A percentile compares a stretch with the other conserved stretches of the same genome.
Conservation (phyloP, 1,140 invertebrate genomes). For the Eumeta japonica region DNA sequence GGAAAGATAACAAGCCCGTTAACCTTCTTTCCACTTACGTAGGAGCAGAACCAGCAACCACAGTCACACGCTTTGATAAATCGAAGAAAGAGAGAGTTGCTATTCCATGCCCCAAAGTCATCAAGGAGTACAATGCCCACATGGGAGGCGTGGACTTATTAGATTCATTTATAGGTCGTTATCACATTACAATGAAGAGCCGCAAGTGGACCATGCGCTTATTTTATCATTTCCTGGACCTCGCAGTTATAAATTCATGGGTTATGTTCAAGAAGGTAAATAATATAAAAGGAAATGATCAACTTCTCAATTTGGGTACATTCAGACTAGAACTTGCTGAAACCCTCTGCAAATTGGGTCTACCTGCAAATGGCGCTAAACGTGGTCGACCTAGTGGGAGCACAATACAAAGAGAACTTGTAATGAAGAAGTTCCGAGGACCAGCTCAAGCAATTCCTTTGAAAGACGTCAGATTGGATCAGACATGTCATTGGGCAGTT, state of each 20-base stretch:
- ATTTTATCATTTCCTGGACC: slow-evolving; percentile 31
- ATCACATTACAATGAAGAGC: slow-evolving; percentile 39
- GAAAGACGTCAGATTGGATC: slow-evolving; percentile 26
- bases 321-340: slow-evolving; percentile 27
- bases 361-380: slow-evolving; percentile 28
- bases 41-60: slow-evolving; percentile 11
- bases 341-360: slow-evolving; percentile 21
- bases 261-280: slow-evolving; percentile 26
- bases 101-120: slow-evolving; percentile 46
- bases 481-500: slow-evolving; percentile 26
- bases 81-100: slow-evolving; percentile 30
- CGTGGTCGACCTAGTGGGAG: slow-evolving; percentile 22
- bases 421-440: slow-evolving; percentile 25
- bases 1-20: slow-evolving; percentile 25
- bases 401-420: slow-evolving; percentile 25
- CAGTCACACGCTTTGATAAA: slow-evolving; percentile 9
- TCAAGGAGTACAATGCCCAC: slow-evolving; percentile 50
- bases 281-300: slow-evolving; percentile 22
- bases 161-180: slow-evolving; percentile 38
- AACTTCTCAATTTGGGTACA: slow-evolving; percentile 19
- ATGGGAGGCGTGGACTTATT: slow-evolving; percentile 53
- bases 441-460: slow-evolving; percentile 25
- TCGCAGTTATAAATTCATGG: slow-evolving; percentile 28
- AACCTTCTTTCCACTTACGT: slow-evolving; percentile 23
- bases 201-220: slow-evolving; percentile 43